A percentile compares a stretch with the other conserved stretches of the same genome.
These are phyloP conservation scores for Drosophila repleta DNA, from an alignment of 1,140 invertebrate genomes.

Conservation along the genomic window DNA sequence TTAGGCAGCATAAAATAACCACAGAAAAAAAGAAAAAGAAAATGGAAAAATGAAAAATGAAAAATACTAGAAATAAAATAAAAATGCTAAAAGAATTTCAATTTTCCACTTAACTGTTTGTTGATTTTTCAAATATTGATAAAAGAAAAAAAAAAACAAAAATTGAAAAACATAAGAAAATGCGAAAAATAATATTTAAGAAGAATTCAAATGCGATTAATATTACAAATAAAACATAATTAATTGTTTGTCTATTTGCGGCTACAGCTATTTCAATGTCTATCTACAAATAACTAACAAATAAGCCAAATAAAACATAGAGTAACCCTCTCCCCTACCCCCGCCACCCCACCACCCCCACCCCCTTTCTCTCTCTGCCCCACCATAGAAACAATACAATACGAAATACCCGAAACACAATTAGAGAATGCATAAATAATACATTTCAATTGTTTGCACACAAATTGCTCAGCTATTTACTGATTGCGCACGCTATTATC, in stretches of 20 bases:
- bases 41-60: conserved; percentile 17
- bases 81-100: conserved; percentile 18
- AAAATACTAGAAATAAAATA: conserved; percentile 14
- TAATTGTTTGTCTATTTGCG: conserved; percentile 77
- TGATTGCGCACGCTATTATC: conserved; percentile 6
- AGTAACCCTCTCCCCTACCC: background rate
- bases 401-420: conserved; percentile 1
- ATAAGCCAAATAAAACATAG: conserved; percentile 34
- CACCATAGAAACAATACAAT: background rate
- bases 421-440: conserved; percentile 39
- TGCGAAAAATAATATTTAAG: conserved; percentile 33
- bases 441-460: conserved; percentile 50
- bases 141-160: conserved; percentile 12
- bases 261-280: conserved; percentile 58
- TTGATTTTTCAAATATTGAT: conserved; percentile 62
- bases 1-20: conserved; percentile 14
- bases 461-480: conserved; percentile 1
- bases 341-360: background rate
- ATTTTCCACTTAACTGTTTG: conserved; percentile 74
- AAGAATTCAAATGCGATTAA: conserved; percentile 56
- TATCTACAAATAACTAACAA: conserved; percentile 47
- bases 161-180: conserved; percentile 41
- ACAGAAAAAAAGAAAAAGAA: conserved; percentile 8
- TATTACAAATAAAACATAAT: conserved; percentile 64
- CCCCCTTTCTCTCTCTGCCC: background rate